Conservation (phyloP, 2,113 vertebrate species). For the Numenius arquata region DNA sequence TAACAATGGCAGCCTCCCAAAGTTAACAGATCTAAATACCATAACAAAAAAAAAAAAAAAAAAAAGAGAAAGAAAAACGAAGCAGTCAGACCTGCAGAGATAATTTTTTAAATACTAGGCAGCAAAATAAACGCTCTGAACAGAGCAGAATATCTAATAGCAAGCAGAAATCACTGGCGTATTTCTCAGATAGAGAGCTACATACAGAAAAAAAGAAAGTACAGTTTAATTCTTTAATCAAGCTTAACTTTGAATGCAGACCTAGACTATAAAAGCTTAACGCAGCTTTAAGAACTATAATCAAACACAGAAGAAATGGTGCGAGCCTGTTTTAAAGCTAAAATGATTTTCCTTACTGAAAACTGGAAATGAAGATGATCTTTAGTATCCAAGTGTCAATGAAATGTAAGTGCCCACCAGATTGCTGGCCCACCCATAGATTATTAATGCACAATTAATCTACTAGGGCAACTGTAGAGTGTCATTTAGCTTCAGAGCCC, state of each 20-base stretch:
- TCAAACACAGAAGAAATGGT: not conserved
- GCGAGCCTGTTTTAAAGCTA: constrained; percentile 46
- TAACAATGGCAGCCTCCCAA: not conserved
- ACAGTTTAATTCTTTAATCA: not conserved
- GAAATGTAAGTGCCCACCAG: constrained; percentile 68
- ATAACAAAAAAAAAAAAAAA: not conserved
- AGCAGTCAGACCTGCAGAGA: not conserved
- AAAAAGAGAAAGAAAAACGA: not conserved
- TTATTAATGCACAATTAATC: constrained; percentile 80
- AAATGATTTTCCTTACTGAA: constrained; percentile 51
- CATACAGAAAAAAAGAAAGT: not conserved
- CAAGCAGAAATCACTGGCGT: not conserved
- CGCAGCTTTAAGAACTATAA: not conserved
- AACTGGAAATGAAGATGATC: constrained; percentile 64
- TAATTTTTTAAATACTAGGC: not conserved
- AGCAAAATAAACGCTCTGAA: not conserved
- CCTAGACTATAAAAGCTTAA: not conserved
- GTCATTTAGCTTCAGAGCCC: constrained; percentile 77
- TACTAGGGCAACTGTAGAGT: constrained; percentile 71
- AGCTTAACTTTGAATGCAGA: not conserved
- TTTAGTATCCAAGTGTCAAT: constrained; percentile 54
- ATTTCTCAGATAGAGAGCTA: not conserved
- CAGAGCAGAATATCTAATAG: not conserved
- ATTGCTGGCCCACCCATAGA: constrained; percentile 69
- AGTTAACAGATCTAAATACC: not conserved